A percentile compares a stretch with the other conserved stretches of the same genome.
These are phyloP conservation scores for Desoria tigrina DNA, from an alignment of 2,888 invertebrate genomes.

Conservation along the genomic window DNA sequence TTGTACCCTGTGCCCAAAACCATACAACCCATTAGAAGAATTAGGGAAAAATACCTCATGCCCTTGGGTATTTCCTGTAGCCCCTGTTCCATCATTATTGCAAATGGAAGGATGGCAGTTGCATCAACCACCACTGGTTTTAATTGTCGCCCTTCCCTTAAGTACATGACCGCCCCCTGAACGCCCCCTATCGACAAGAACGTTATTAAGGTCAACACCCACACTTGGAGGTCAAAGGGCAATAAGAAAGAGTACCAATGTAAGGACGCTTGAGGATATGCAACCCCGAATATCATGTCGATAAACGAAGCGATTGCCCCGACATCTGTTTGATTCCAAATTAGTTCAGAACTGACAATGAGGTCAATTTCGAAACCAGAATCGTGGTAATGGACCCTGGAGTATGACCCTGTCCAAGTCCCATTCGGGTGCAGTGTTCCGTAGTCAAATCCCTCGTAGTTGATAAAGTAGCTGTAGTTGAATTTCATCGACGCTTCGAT, in stretches of 20 bases:
- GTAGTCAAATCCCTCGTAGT: slow-evolving; percentile 8
- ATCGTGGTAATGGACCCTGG: slow-evolving; percentile 5
- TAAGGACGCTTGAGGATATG: neutral
- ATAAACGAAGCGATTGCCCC: neutral
- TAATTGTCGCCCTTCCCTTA: neutral
- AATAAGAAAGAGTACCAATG: neutral
- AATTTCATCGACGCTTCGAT: neutral
- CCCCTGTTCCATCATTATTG: neutral
- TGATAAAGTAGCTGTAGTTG: slow-evolving; percentile 15
- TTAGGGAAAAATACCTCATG: neutral
- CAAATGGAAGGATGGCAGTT: neutral
- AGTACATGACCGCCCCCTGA: neutral
- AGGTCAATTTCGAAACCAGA: slow-evolving; percentile 17
- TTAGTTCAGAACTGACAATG: neutral
- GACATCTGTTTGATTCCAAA: neutral
- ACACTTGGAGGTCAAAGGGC: neutral
- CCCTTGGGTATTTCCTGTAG: neutral
- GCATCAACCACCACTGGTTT: neutral
- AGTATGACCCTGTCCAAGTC: slow-evolving; percentile 21
- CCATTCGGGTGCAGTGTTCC: slow-evolving; percentile 11
- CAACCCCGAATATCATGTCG: neutral
- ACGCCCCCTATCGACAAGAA: neutral
- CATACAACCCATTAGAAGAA: neutral
- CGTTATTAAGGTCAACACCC: neutral
- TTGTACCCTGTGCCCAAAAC: slow-evolving; percentile 20